Conservation (phyloP, 2,797 vertebrate genomes). For the Pangasius macronema region DNA sequence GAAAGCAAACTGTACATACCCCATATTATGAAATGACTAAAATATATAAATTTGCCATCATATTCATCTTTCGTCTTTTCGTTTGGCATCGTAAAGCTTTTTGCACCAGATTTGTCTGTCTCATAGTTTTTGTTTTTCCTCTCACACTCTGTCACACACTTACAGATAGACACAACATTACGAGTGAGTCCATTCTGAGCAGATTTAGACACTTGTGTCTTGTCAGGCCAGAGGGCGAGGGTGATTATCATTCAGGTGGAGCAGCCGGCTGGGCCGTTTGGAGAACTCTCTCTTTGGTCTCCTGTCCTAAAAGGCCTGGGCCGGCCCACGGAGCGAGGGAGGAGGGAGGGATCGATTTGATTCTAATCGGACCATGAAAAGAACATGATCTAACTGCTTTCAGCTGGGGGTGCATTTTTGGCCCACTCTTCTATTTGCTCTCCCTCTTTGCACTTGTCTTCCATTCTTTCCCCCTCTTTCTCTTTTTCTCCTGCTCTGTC, state of each 20-base stretch:
- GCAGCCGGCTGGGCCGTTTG: conserved; percentile 84
- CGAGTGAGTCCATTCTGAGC: conserved; percentile 65
- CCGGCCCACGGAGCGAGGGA: conserved; percentile 79
- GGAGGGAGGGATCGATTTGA: conserved; percentile 98
- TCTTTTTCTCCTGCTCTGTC: conserved; percentile 56
- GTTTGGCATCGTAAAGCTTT: no score
- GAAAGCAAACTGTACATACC: neutral
- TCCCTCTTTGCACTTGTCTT: conserved; percentile 53
- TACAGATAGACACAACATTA: conserved; percentile 32
- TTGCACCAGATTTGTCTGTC: neutral
- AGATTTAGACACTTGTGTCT: conserved; percentile 77
- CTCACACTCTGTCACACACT: neutral
- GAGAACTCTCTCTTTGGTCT: conserved; percentile 89
- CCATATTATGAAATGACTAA: neutral
- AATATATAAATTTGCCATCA: neutral
- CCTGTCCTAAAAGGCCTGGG: conserved; percentile 89
- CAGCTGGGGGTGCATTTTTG: conserved; percentile 97
- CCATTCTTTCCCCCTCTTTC: conserved; percentile 67
- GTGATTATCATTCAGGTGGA: conserved; percentile 99
- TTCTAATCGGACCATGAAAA: conserved; percentile 99
- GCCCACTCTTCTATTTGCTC: conserved; percentile 78
- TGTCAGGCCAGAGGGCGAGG: conserved; percentile 85
- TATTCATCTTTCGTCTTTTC: no score
- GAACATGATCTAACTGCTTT: conserved; percentile 99
- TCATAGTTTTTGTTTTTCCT: neutral